These are phyloP conservation scores for Pharmacophagus antenor DNA, from an alignment of 2,888 invertebrate genomes.

Conservation along the genomic window DNA sequence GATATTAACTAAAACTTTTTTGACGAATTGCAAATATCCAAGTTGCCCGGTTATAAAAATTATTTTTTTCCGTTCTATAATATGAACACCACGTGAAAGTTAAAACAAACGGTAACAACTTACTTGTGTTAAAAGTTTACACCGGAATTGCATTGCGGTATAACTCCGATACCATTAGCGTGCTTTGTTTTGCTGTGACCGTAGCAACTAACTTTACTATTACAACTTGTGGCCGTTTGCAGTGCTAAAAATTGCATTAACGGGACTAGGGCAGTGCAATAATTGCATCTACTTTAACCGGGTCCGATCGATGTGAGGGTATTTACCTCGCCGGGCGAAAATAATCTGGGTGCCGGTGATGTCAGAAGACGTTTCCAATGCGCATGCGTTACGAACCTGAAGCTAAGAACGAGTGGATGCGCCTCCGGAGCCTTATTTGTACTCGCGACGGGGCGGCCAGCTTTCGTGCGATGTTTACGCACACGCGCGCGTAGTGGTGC, in stretches of 20 bases:
- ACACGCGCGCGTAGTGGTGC: slow-evolving; percentile 30
- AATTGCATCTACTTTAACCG: slow-evolving; percentile 79
- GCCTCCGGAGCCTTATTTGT: slow-evolving; percentile 47
- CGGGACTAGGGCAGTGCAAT: slow-evolving; percentile 76
- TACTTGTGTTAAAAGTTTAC: slow-evolving; percentile 5
- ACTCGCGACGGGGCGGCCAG: slow-evolving; percentile 41
- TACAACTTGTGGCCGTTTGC: slow-evolving; percentile 2
- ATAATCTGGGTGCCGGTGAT: slow-evolving; percentile 79
- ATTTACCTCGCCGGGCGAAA: slow-evolving; percentile 80
- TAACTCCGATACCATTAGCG: not conserved
- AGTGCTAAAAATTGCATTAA: slow-evolving; percentile 56
- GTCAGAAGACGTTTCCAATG: slow-evolving; percentile 58
- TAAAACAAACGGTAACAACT: not conserved
- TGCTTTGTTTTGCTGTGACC: not conserved
- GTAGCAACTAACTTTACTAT: not conserved
- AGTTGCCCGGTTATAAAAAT: no score
- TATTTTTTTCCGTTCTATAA: not conserved
- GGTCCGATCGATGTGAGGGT: slow-evolving; percentile 80
- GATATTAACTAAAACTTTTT: no score
- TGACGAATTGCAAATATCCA: no score
- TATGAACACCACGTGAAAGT: not conserved
- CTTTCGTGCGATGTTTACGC: slow-evolving; percentile 39
- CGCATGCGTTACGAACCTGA: slow-evolving; percentile 42
- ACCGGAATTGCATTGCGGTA: slow-evolving; percentile 6
- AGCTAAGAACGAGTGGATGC: slow-evolving; percentile 47